Base-by-base conservation (phyloP, 2,113 vertebrate species). In the Calidris pugnax region DNA sequence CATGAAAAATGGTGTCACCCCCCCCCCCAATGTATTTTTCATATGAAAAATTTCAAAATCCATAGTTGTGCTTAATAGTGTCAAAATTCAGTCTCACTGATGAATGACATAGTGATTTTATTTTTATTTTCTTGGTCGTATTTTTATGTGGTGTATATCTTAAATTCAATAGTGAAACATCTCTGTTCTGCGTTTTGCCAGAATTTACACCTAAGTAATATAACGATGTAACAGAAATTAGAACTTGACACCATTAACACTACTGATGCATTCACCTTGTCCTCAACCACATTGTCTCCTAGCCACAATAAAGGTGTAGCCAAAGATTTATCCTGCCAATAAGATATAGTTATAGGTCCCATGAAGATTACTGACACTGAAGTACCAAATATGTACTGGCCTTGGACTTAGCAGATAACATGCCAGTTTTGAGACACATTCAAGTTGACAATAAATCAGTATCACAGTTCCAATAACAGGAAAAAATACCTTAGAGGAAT, bases 351-450 rank as follows among this genome's bases (percentile, higher is more conserved):
- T 71, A 93, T 75, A 89, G 81, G 86, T 93, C 89, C 62, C 95
- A 95, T 95, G 90, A 97, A 96, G 93, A 95, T 64, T 90, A 77
- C 82, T 95, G 90, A 96, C 56, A 88, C 68, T 56, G 87, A 92
- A 76, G 63, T 79, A 76, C 59, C 94, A 96, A 97, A 94, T 95
- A 96, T 85, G 87, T 90, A 94, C 94, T 81, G 95, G 96, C 90
- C 96, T 97, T 97, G 94, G 96, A 97, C 97, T 95, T 66, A 76
- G 87, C 60, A 95, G 91, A 95, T 96, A 96, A 95, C 88, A 80
- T 95, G 92, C 76, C 94, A 96, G 95, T 97, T 97, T 95, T 96
- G 93, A 97, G 85, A 90, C 62, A 89, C 92, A 93, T 95, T 88
- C 93, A 89, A 93, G 92, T 28, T 83, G 88, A 92, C 83, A 90